Evolutionary conservation across 2,888 invertebrate species (phyloP), one percentile per base, ranked within the genome.

Genomic region (Graphium colonna): DNA sequence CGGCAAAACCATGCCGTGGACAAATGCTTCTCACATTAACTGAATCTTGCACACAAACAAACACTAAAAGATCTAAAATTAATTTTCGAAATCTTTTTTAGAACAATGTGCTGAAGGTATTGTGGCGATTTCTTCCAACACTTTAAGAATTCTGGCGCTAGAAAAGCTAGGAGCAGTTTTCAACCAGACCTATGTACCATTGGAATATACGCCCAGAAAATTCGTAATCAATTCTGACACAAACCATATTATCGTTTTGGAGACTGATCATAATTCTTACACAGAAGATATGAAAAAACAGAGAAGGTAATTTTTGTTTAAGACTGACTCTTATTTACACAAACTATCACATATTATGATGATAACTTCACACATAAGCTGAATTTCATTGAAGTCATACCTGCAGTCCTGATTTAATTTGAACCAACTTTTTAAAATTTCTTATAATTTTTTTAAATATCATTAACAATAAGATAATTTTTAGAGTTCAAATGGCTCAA

Each of bases 71-170:
- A 15, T 0, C 7, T 3, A 33, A 10, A n/a, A 33, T 3, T 9
- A 15, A 16, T 44, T 16, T 17, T 18, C 10, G 4, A 45, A 17
- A 60, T 58, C 57, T 9, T 61, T 79, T 71, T 56, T 78, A 62
- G 99, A 99, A 82, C 99, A 99, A 82, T 99, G 99, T 90, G 97
- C 98, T 0, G 99, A 99, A 82, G 99, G 99, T 62, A 98, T 99
- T 64, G 99, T 99, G 0, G 99, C 99, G 0, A 99, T 99, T 77
- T 98, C 98, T 0, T 97, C 98, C 1, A 99, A 99, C 74, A 99
- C 99, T 0, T 89, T 99, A 48, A 92, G 98, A 72, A 99, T 99
- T 91, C 92, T 99, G 79, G 98, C 99, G 0, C 88, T 99, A 51
- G 99, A 99, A 79, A 99, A 99, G 79, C 88, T 99, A 1, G 99